Base-by-base conservation (phyloP, 1,140 invertebrate species). In the Drosophila quadrilineata region DNA sequence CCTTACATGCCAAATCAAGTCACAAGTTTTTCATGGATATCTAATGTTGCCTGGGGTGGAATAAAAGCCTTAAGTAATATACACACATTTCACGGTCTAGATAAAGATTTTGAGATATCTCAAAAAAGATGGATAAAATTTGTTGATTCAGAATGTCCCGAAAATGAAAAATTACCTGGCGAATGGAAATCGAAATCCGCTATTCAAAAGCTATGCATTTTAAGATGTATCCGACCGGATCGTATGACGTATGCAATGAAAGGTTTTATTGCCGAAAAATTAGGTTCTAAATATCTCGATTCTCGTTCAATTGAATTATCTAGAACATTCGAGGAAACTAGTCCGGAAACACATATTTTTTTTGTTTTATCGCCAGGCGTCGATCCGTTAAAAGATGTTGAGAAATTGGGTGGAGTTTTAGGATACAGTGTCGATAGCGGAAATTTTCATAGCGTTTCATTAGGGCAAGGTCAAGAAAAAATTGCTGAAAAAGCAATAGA, bases 361-460 rank as follows among this genome's bases (percentile, higher is more conserved):
- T 99, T 99, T 89, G 98, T 99, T 68, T 91, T 99, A 9, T 98
- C 97, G 0, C 95, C 97, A 6, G 98, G 98, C 59, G 97, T 98
- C 0, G 96, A 99, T 91, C 97, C 97, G 0, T 90, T 98, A 0
- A 97, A 97, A 88, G 96, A 97, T 87, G 95, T 97, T 1, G 96
- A 97, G 89, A 92, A 92, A 52, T 88, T 96, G 14, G 96, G 96
- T 1, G 93, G 93, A 70, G 12, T 45, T 2, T 74, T 98, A 5
- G 95, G 95, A n/a, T 98, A 95, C 74, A 95, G 94, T 0, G 92
- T 93, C 9, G 95, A 96, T 63, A 92, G 93, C 58, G 93, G 93
- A 40, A 98, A 97, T 88, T 96, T 98, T 84, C 96, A 98, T 89
- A 98, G 96, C 77, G 95, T 99, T 3, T 98, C 97, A 0, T 90